Evolutionary conservation across 2,888 invertebrate genomes (phyloP), one percentile per base, ranked within the genome.

Genomic region (Monopis laevigella): DNA sequence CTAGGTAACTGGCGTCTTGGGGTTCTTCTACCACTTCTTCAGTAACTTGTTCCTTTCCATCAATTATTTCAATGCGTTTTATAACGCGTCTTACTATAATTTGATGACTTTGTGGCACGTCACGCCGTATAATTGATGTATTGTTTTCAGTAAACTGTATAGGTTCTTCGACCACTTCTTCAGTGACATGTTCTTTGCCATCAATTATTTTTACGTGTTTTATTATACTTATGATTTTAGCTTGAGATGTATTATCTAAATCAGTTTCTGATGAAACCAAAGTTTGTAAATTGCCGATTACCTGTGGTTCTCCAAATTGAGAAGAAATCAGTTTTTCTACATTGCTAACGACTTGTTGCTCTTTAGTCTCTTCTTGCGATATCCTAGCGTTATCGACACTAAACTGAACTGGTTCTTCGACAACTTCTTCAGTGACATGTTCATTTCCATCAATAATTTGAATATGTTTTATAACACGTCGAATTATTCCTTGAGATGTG

Each of bases 371-470:
- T n/a, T n/a, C 11, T 11, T n/a, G 6, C 11, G 6, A 11, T 29
- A 29, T 11, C 6, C 7, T 6, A 7, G 5, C 6, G 5, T 8
- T 8, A 5, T 21, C 24, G 6, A 8, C 8, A 21, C 24, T 21
- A 7, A 7, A 19, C 58, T 86, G 85, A 55, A 86, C 88, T 0
- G 92, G 90, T 58, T 91, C 90, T 62, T 92, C 92, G 26, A 91
- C 80, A 6, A 91, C 67, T 66, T 91, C 89, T 65, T 92, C 92
- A 1, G 87, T 88, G 0, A 89, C 82, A 46, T 88, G 86, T 66
- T 92, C 92, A 64, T 89, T 88, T 0, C 92, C 93, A 59, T 92
- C 87, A 43, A 91, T 85, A 1, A 91, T 86, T 12, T 29, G 11
- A 7, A 29, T 11, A 11, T 11, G n/a, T 12, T 11, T 29, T 29